Base-by-base conservation (phyloP, 2,797 vertebrate species). In the Craterocephalus amniculus region DNA sequence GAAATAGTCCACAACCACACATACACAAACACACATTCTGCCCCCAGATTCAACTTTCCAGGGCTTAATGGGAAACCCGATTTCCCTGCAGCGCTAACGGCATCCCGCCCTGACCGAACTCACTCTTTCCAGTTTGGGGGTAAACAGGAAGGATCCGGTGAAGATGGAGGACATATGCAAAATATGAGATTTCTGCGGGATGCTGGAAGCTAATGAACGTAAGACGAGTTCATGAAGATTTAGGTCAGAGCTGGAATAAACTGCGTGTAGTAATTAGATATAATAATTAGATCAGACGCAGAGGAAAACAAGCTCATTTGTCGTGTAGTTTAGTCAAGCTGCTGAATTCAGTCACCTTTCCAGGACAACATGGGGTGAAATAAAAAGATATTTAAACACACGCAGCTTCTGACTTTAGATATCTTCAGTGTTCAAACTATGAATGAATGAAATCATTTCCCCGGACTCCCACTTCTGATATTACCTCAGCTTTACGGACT, bases 41-140 rank as follows among this genome's bases (percentile, higher is more conserved):
- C 88, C 92, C 92, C 76, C 78, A 20, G 87, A 91, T 93, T 94
- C 89, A 94, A 94, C 93, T 93, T 92, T 90, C 88, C 76, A 79
- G 86, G 70, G 88, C 85, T 93, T 93, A 93, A 87, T 91, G 58
- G 67, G 80, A 90, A 92, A 90, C 81, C 91, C 84, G 87, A 92
- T 93, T 94, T 87, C 52, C 86, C 72, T 80, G 89, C 80, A 65
- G 84, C 70, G 83, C 84, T 76, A 77, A 83, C 87, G 83, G 86
- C 90, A 78, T 73, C 67, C 68, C 45, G 58, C 76, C 73, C 83
- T 71, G 71, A 86, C 87, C 83, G 70, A 80, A 88, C 82, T 40
- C 70, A 78, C 71, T 83, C 70, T 51, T 66, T 74, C 71, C 58
- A 67, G 58, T 10, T 35, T 36, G 57, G 65, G 63, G 49, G 26